Evolutionary conservation across 2,888 invertebrate species (phyloP).

Genomic region (Leucophenga maculata): DNA sequence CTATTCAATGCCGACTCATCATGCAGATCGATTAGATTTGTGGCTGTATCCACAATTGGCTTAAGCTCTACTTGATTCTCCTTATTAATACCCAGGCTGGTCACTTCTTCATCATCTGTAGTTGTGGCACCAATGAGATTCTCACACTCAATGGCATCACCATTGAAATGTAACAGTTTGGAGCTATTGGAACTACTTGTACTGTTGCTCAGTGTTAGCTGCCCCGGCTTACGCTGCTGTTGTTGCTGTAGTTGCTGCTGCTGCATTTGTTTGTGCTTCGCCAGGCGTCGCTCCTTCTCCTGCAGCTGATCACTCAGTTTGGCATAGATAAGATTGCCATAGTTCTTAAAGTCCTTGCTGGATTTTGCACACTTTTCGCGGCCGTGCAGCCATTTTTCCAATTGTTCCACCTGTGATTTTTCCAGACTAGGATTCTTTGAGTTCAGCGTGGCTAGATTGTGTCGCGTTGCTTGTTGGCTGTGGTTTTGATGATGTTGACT

Average conservation of each 20-base stretch:
- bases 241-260: constrained; percentile 40
- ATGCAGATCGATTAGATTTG: constrained; percentile 57
- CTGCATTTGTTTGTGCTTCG: constrained; percentile 38
- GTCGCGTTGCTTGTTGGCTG: constrained; percentile 28
- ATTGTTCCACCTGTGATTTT: constrained; percentile 68
- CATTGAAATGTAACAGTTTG: constrained; percentile 54
- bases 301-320: constrained; percentile 70
- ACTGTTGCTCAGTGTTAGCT: constrained; percentile 42
- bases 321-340: constrained; percentile 70
- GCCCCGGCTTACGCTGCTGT: constrained; percentile 37
- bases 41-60: constrained; percentile 59
- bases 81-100: neutral
- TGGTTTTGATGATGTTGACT: constrained; percentile 37
- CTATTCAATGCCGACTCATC: constrained; percentile 53
- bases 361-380: constrained; percentile 45
- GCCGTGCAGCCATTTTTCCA: constrained; percentile 74
- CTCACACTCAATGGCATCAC: constrained; percentile 66
- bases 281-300: constrained; percentile 63
- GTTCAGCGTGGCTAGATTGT: constrained; percentile 60
- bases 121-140: constrained; percentile 61
- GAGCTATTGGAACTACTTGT: constrained; percentile 30
- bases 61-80: constrained; percentile 17
- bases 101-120: constrained; percentile 52
- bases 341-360: constrained; percentile 68
- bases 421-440: constrained; percentile 59